Conservation (phyloP, 2,888 invertebrate genomes). For the Lucinisca nassula region DNA sequence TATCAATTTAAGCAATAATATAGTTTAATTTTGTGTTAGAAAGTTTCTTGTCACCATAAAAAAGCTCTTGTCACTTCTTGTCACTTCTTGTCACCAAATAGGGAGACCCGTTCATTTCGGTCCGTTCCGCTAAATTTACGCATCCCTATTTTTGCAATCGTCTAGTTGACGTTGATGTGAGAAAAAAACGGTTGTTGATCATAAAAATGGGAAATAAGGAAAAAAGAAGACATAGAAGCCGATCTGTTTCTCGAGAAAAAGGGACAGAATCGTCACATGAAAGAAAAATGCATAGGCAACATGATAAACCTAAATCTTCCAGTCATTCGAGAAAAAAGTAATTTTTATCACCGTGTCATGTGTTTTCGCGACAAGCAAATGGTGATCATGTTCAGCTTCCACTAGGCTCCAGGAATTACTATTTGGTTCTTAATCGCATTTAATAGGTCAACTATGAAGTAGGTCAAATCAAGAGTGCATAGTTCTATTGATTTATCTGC, state of each 20-base stretch:
- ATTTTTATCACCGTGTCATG: neutral
- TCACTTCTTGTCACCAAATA: too few relatives aligned
- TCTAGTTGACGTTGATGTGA: neutral
- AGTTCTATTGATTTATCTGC: too few relatives aligned
- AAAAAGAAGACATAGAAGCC: conserved; percentile 12
- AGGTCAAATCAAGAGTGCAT: too few relatives aligned
- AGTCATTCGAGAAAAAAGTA: neutral
- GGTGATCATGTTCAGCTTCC: neutral
- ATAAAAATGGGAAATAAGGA: conserved; percentile 15
- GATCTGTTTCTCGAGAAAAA: conserved; percentile 5
- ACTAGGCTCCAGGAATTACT: too few relatives aligned
- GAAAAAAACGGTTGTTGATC: neutral
- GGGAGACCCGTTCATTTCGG: too few relatives aligned
- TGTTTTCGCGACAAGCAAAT: neutral
- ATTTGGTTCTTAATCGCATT: too few relatives aligned
- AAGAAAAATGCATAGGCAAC: neutral
- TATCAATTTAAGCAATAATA: too few relatives aligned
- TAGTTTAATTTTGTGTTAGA: too few relatives aligned
- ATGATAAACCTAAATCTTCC: neutral
- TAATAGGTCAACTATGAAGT: too few relatives aligned
- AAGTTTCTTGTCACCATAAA: too few relatives aligned
- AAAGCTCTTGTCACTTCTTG: too few relatives aligned
- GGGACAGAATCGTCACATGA: neutral
- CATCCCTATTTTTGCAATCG: neutral
- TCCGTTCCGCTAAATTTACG: too few relatives aligned